Percentiles rank a stretch among this genome's conserved stretches.
Evolutionary conservation across 2,113 vertebrate genomes (phyloP).

Genomic region (Cettia cetti): DNA sequence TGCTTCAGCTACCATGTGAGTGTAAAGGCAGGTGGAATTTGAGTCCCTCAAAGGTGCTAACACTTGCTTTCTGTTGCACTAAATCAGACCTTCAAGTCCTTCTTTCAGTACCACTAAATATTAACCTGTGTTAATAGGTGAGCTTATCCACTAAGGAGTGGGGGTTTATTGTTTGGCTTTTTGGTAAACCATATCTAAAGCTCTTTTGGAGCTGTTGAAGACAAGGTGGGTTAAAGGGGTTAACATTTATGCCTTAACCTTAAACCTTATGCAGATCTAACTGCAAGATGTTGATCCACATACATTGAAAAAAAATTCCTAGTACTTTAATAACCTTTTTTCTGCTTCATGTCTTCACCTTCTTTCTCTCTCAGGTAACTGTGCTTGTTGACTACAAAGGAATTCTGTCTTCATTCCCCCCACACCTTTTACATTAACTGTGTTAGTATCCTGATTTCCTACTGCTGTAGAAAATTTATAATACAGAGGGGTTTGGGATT

Average conservation of each 20-base stretch:
- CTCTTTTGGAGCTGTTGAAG: neutral
- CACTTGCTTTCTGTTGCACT: neutral
- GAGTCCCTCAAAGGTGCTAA: neutral
- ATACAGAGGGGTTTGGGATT: accelerated
- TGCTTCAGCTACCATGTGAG: neutral
- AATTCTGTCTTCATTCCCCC: neutral
- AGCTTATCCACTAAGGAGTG: neutral
- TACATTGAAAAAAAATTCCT: neutral
- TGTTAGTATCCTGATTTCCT: neutral
- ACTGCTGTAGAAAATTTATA: neutral
- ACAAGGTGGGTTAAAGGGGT: neutral
- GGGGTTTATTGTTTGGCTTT: accelerated
- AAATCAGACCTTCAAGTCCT: neutral
- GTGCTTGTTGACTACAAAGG: neutral
- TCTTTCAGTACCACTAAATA: neutral
- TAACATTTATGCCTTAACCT: too few relatives aligned
- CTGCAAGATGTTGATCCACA: neutral
- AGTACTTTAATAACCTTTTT: neutral
- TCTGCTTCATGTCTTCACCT: neutral
- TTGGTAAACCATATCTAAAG: neutral
- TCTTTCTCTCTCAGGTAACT: neutral
- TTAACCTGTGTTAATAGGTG: neutral
- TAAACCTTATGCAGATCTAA: neutral
- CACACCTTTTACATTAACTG: neutral
- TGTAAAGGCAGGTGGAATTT: neutral